A percentile compares a stretch with the other conserved stretches of the same genome.
Conservation (phyloP, 2,797 vertebrate species). For the Trichosurus vulpecula region DNA sequence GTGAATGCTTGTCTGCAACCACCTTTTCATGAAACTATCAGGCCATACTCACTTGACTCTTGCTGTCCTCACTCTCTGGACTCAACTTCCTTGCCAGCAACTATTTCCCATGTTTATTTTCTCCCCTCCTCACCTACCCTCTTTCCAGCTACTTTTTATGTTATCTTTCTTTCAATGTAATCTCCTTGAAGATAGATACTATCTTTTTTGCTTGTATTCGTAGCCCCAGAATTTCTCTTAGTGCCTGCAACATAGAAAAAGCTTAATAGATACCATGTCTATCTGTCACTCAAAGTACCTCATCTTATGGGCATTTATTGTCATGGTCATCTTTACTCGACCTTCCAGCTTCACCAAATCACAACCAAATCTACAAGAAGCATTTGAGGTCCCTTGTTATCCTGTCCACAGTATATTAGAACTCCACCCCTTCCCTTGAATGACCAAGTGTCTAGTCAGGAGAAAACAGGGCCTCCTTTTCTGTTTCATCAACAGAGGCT, state of each 20-base stretch:
- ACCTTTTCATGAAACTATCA: background rate
- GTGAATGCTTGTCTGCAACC: background rate
- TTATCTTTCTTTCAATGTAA: background rate
- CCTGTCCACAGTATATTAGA: background rate
- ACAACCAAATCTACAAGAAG: background rate
- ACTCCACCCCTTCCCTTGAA: background rate
- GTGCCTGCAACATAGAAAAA: background rate
- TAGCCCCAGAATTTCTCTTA: background rate
- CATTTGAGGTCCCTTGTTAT: background rate
- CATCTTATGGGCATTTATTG: background rate
- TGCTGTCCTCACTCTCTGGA: background rate
- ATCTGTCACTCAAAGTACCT: background rate
- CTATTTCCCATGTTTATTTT: background rate
- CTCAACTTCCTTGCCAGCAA: background rate
- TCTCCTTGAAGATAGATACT: background rate
- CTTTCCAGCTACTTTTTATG: background rate
- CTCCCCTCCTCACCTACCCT: background rate
- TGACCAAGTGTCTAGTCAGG: too few species aligned
- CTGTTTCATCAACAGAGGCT: too few species aligned
- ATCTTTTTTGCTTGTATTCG: background rate
- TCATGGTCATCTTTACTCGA: background rate
- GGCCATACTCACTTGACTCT: background rate
- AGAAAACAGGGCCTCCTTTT: too few species aligned
- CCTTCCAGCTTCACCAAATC: background rate
- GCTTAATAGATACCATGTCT: background rate